Evolutionary conservation across 2,888 invertebrate species (phyloP).

Genomic region (Elmis aenea): DNA sequence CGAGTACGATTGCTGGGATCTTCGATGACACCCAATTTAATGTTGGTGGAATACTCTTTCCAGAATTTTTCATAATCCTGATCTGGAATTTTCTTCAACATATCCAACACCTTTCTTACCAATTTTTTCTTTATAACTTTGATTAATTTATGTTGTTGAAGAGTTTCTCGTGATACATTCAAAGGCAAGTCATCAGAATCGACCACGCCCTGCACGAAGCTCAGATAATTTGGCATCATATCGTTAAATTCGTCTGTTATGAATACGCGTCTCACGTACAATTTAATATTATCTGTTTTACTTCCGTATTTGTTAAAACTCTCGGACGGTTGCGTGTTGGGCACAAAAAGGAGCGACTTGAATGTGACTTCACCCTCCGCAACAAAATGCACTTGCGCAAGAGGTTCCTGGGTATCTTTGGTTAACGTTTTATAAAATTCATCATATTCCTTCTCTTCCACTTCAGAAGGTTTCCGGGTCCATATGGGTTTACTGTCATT

Average conservation of each 20-base stretch:
- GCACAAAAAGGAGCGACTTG: slow-evolving; percentile 92
- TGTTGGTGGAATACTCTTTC: slow-evolving; percentile 98
- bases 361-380: slow-evolving; percentile 99
- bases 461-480: slow-evolving; percentile 87
- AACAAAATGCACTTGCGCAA: slow-evolving; percentile 89
- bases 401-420: slow-evolving; percentile 78
- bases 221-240: slow-evolving; percentile 97
- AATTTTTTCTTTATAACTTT: slow-evolving; percentile 99
- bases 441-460: slow-evolving; percentile 83
- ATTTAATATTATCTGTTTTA: slow-evolving; percentile 89
- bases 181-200: slow-evolving; percentile 98
- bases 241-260: slow-evolving; percentile 99
- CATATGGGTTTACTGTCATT: slow-evolving; percentile 98
- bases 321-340: slow-evolving; percentile 84
- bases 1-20: slow-evolving; percentile 95
- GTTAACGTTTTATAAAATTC: slow-evolving; percentile 95
- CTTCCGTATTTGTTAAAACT: slow-evolving; percentile 95
- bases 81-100: slow-evolving; percentile 93
- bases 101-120: slow-evolving; percentile 93
- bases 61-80: slow-evolving; percentile 92
- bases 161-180: slow-evolving; percentile 95
- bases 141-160: slow-evolving; percentile 97
- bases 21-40: slow-evolving; percentile 81
- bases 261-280: slow-evolving; percentile 97
- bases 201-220: slow-evolving; percentile 93